Base-by-base conservation (phyloP, 2,888 invertebrate genomes). In the Eledona agricola region DNA sequence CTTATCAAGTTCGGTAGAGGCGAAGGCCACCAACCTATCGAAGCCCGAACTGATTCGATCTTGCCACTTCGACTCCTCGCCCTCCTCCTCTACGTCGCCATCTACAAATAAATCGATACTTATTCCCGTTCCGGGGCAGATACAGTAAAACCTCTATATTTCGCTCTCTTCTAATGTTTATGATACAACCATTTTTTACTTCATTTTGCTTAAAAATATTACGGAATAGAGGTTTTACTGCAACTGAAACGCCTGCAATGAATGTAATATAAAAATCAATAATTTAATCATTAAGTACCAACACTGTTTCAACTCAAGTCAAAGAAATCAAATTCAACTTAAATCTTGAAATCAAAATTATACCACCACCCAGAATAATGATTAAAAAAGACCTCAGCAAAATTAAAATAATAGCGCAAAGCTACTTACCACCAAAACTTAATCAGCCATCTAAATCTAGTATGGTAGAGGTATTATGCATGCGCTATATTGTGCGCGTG, bases 41-140 rank as follows among this genome's bases (percentile, higher is more conserved):
- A 96, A 96, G 42, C 93, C 93, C 63, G 90, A 93, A 74, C 90
- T 92, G 67, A 95, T 92, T 63, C 93, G 88, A 76, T 93, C 91
- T 76, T 94, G 93, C 94, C 94, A 95, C 76, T 92, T 90, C 65
- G 89, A 86, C 76, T 90, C 89, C 74, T 89, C 88, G 63, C 87
- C 89, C 65, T 87, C 86, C 70, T 83, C 84, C 66, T 81, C 82
- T 59, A 78, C 81, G 71, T 84, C 84, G 62, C 78, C 80, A 75
- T 83, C 83, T 81, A 77, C 66, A 51, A 16, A 51, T 13, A 26
- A 15, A 42, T n/a, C n/a, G n/a, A n/a, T n/a, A n/a, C n/a, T n/a
- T n/a, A n/a, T n/a, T n/a, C n/a, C n/a, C n/a, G n/a, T n/a, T n/a
- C n/a, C n/a, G n/a, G n/a, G n/a, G n/a, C n/a, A n/a, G n/a, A n/a